Conservation (phyloP, 2,888 invertebrate species). For the Pseudanteris insignis region DNA sequence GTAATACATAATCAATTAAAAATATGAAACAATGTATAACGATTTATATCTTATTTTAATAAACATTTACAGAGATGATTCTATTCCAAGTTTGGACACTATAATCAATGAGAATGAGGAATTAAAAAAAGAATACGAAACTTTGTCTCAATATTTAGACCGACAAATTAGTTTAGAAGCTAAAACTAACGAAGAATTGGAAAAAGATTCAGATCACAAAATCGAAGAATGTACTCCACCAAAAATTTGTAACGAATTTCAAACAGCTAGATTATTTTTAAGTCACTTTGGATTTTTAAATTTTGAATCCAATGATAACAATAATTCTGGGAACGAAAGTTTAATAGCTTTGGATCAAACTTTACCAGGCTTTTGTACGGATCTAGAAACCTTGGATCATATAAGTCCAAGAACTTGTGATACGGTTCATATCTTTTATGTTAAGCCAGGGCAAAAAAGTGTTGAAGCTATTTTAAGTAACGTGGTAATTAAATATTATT, state of each 20-base stretch:
- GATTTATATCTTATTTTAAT: neutral
- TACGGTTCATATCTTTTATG: conserved; percentile 94
- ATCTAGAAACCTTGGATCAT: conserved; percentile 84
- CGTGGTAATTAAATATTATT: conserved; percentile 73
- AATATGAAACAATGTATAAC: too few species aligned
- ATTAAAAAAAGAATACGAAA: conserved; percentile 71
- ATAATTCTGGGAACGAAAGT: conserved; percentile 66
- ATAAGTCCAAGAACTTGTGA: conserved; percentile 88
- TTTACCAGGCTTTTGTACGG: conserved; percentile 77
- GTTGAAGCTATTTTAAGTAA: conserved; percentile 84
- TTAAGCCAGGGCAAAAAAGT: conserved; percentile 82
- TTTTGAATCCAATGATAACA: conserved; percentile 61
- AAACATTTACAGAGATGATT: conserved; percentile 75
- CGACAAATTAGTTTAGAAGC: conserved; percentile 72
- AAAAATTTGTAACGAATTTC: conserved; percentile 88
- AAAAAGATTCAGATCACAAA: conserved; percentile 63
- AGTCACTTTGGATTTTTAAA: conserved; percentile 93
- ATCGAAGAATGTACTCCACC: conserved; percentile 82
- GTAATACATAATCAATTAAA: too few species aligned
- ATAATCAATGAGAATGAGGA: conserved; percentile 72
- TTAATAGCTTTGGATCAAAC: conserved; percentile 78
- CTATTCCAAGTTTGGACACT: conserved; percentile 87
- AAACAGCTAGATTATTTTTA: conserved; percentile 92
- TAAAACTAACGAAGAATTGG: conserved; percentile 65
- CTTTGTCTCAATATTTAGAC: conserved; percentile 77